phyloP scores from a whole-genome alignment of 2,888 invertebrate species.

The Ormyrus pomaceus region DNA sequence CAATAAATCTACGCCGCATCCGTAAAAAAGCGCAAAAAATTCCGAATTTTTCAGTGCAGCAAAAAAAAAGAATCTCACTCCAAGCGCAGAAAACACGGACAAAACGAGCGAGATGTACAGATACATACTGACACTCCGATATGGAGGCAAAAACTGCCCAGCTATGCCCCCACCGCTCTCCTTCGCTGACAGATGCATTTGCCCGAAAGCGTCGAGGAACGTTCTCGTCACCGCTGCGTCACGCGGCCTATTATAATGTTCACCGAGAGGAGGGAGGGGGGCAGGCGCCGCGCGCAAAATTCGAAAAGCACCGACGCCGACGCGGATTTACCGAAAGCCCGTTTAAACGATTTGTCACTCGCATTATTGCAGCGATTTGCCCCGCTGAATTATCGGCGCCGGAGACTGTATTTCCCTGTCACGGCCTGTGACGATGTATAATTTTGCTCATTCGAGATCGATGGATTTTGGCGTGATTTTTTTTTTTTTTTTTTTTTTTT shows the following conservation, averaged over 20 bases:
- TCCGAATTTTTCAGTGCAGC: background rate
- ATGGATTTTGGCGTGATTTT: too few relatives aligned
- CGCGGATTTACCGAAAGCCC: constrained; percentile 45
- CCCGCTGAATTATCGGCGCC: constrained; percentile 6
- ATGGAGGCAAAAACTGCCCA: too few relatives aligned
- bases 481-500: too few relatives aligned
- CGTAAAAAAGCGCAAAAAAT: background rate
- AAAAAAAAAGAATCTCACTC: background rate
- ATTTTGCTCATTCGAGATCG: too few relatives aligned
- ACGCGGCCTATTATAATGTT: constrained; percentile 31
- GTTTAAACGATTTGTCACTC: constrained; percentile 48
- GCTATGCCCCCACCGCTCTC: background rate
- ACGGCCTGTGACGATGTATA: too few relatives aligned
- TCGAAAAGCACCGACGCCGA: constrained; percentile 39
- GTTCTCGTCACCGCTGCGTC: constrained; percentile 34
- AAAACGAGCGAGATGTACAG: background rate
- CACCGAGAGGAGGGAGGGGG: constrained; percentile 21
- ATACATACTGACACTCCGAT: too few relatives aligned
- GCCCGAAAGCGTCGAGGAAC: constrained; percentile 38
- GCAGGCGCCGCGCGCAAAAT: constrained; percentile 29
- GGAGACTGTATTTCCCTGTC: background rate
- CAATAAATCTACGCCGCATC: constrained; percentile 32
- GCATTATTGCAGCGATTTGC: constrained; percentile 40
- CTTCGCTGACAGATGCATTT: constrained; percentile 56
- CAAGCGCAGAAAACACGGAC: background rate